phyloP scores from a whole-genome alignment of 2,113 vertebrate genomes.

The Pseudorasbora parva region DNA sequence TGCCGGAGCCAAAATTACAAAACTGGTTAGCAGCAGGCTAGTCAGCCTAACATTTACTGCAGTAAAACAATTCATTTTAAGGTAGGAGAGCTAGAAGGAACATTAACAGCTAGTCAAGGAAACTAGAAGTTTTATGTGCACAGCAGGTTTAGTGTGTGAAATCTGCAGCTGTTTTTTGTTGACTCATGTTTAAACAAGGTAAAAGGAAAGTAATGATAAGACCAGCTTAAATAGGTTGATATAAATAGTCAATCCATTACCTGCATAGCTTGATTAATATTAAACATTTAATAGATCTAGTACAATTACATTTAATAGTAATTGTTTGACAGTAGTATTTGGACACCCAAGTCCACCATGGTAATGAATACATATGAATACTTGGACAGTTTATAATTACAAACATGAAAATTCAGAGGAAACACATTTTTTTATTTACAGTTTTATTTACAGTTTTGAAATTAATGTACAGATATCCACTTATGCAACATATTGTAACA shows the following conservation, averaged over 20 bases:
- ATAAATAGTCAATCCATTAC: slow-evolving; percentile 64
- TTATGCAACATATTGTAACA: neutral
- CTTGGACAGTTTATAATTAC: neutral
- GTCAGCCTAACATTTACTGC: slow-evolving; percentile 61
- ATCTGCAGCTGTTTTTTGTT: slow-evolving; percentile 67
- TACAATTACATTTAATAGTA: too few relatives aligned
- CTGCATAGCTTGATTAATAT: neutral
- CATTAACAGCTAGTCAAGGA: neutral
- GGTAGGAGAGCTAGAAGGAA: slow-evolving; percentile 21
- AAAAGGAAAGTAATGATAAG: slow-evolving; percentile 55
- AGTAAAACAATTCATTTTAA: neutral
- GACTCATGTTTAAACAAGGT: slow-evolving; percentile 60
- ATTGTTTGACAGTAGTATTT: neutral
- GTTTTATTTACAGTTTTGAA: slow-evolving; percentile 42
- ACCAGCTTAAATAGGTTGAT: slow-evolving; percentile 35
- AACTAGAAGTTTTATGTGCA: neutral
- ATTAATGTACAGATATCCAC: slow-evolving; percentile 44
- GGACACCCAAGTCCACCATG: too few relatives aligned
- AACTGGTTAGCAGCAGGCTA: slow-evolving; percentile 65
- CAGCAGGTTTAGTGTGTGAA: slow-evolving; percentile 66
- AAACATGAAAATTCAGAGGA: neutral
- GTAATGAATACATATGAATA: neutral
- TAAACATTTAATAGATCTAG: neutral
- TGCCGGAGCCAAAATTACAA: slow-evolving; percentile 71
- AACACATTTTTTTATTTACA: slow-evolving; percentile 49